Evolutionary conservation across 2,113 vertebrate species (phyloP).

Genomic region (Nestor notabilis): DNA sequence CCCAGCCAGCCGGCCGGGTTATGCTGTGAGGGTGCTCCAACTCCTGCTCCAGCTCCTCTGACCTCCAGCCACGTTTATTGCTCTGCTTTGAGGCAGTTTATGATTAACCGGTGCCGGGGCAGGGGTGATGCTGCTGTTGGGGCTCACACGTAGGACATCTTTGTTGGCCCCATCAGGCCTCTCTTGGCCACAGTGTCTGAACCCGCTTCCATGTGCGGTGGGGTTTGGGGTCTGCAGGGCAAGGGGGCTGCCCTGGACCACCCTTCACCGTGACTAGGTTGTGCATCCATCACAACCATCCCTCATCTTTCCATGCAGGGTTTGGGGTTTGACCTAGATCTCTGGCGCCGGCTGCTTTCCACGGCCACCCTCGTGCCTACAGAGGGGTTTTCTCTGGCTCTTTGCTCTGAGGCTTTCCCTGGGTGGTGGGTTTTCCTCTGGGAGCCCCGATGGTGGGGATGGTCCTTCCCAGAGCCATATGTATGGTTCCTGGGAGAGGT

Average conservation of each 20-base stretch:
- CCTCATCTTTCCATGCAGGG: accelerated
- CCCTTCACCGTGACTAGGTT: background rate
- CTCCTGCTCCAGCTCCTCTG: background rate
- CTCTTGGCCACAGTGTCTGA: background rate
- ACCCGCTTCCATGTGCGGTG: background rate
- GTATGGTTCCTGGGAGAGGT: background rate
- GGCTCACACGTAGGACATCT: background rate
- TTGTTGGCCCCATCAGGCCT: background rate
- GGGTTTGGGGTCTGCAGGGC: background rate
- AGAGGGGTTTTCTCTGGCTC: accelerated
- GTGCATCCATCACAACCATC: background rate
- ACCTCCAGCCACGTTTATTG: background rate
- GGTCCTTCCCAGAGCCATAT: accelerated
- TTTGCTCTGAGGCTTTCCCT: background rate
- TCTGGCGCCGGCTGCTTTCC: too few species aligned
- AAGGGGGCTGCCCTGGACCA: background rate
- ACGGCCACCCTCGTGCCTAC: accelerated
- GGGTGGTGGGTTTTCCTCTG: background rate
- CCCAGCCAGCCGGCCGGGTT: background rate
- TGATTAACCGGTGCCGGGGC: background rate
- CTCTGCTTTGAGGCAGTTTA: background rate
- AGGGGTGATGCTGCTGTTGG: background rate
- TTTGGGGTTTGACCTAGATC: background rate
- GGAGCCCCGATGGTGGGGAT: background rate
- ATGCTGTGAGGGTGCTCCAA: background rate